Evolutionary conservation across 2,797 vertebrate species (phyloP), one percentile per base, ranked within the genome.

Genomic region (Pipistrellus nathusii): DNA sequence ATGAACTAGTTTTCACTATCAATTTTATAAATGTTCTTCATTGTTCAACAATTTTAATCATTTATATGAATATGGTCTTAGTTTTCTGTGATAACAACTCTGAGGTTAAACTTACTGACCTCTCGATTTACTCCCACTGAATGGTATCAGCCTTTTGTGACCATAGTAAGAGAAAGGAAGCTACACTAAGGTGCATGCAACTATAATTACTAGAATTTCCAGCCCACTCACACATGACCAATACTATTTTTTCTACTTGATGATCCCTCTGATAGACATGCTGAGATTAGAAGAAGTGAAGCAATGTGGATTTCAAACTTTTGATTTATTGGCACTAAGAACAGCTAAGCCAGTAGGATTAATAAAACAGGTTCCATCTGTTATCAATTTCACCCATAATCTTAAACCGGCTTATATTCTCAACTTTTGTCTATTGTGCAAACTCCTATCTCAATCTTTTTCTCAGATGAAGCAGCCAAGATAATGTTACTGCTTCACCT

Each of bases 31-130:
- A 9, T 69, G 13, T 55, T 90, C 25, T 35, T 76, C 9, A 27
- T 62, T 85, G 13, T 76, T 94, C 30, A 73, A 80, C 10, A 76
- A 66, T 2, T 95, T 64, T 64, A 73, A 80, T 78, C 64, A 51
- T 59, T 2, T 55, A 69, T 72, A 27, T 1, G 6, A 82, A 1
- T 15, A 25, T 71, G 3, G 35, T 55, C 8, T 62, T 69, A 32
- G 53, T 4, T 66, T 90, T 44, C 81, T 51, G 3, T 59, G 66
- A 35, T 92, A 66, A 46, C 25, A 83, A 21, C 20, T 55, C 38
- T 90, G 15, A 84, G 1, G 8, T 59, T 71, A 27, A 75, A 44
- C 1, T 2, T 71, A 38, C 1, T 93, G 46, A 87, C 8, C 20
- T 17, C 8, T 88, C 12, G 0, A 83, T 80, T 10, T 55, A 11